phyloP scores from a whole-genome alignment of 2,888 invertebrate species.

The Masnerella sp. region DNA sequence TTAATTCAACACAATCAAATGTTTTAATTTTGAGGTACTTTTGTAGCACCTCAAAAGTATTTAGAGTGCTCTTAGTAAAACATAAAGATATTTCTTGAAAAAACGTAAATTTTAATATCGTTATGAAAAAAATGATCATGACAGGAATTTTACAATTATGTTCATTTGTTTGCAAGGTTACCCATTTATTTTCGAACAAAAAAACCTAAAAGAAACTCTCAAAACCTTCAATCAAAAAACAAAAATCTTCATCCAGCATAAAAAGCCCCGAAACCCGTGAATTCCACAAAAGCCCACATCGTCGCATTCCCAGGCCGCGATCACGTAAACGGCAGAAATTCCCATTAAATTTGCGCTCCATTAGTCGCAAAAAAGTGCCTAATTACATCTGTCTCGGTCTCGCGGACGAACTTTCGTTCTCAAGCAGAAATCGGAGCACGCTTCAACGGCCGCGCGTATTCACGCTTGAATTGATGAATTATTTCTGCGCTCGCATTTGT shows the following conservation, averaged over 20 bases:
- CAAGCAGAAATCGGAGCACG: conserved; percentile 27
- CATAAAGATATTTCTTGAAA: too few species aligned
- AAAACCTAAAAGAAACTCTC: too few species aligned
- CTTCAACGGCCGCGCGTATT: conserved; percentile 36
- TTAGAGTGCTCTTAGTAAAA: too few species aligned
- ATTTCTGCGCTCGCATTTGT: conserved; percentile 46
- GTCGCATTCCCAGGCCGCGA: neutral
- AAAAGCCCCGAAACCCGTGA: neutral
- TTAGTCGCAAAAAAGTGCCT: conserved; percentile 1
- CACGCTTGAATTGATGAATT: conserved; percentile 56
- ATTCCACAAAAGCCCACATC: neutral
- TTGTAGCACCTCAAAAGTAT: too few species aligned
- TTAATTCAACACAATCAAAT: too few species aligned
- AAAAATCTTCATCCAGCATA: neutral
- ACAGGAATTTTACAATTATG: too few species aligned
- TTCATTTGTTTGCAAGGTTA: too few species aligned
- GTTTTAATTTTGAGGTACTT: too few species aligned
- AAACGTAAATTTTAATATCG: too few species aligned
- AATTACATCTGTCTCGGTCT: conserved; percentile 10
- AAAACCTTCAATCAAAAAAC: too few species aligned
- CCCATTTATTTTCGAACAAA: too few species aligned
- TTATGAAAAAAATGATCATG: too few species aligned
- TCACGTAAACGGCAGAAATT: neutral
- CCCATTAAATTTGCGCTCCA: neutral
- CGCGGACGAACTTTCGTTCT: conserved; percentile 16